Evolutionary conservation across 2,888 invertebrate genomes (phyloP).

Genomic region (Helleia helle): DNA sequence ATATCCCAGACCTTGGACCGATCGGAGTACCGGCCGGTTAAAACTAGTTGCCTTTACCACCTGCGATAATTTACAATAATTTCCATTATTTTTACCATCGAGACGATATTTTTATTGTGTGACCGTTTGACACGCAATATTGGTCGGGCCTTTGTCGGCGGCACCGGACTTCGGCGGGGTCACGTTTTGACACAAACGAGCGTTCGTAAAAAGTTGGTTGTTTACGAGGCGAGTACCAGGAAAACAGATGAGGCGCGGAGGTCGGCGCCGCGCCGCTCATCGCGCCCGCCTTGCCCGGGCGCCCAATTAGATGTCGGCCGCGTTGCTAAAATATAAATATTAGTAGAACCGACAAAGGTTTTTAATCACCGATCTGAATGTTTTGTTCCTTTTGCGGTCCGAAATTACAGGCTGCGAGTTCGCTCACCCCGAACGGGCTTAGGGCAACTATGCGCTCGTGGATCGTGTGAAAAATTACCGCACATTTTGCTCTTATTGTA

Average conservation of each 20-base stretch:
- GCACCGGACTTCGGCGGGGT: constrained; percentile 32
- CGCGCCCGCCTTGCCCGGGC: constrained; percentile 51
- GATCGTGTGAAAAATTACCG: constrained; percentile 71
- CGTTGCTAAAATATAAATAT: constrained; percentile 73
- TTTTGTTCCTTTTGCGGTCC: constrained; percentile 73
- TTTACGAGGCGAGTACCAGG: constrained; percentile 65
- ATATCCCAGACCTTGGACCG: constrained; percentile 71
- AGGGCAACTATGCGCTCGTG: constrained; percentile 65
- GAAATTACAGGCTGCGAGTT: constrained; percentile 70
- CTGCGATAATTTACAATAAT: constrained; percentile 53
- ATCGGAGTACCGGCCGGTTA: constrained; percentile 50
- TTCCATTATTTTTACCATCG: constrained; percentile 47
- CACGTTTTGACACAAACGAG: constrained; percentile 54
- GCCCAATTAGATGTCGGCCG: constrained; percentile 71
- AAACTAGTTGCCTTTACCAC: constrained; percentile 62
- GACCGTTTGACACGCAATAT: constrained; percentile 10
- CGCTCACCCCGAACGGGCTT: constrained; percentile 68
- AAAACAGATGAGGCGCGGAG: constrained; percentile 66
- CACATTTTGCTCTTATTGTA: constrained; percentile 62
- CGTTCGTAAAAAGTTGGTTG: constrained; percentile 50
- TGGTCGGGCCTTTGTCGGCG: constrained; percentile 39
- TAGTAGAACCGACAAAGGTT: constrained; percentile 75
- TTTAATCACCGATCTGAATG: constrained; percentile 70
- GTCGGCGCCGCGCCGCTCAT: constrained; percentile 40
- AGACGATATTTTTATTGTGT: constrained; percentile 20